Evolutionary conservation across 2,888 invertebrate species (phyloP).

Genomic region (Diarsia brunnea): DNA sequence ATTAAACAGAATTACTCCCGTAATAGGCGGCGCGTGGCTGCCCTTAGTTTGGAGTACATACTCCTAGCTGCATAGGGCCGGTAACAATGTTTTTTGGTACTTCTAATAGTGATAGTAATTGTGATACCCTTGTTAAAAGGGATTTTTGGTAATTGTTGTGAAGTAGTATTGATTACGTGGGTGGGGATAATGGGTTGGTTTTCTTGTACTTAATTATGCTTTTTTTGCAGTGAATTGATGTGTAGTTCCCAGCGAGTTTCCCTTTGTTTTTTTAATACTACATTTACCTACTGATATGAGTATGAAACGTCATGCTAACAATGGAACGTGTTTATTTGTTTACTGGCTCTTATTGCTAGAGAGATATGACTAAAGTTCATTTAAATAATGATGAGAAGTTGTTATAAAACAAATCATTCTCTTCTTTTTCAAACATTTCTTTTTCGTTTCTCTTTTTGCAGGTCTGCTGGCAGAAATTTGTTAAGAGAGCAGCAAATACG

Average conservation of each 20-base stretch:
- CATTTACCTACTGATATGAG: no score
- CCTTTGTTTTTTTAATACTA: no score
- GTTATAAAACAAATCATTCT: no score
- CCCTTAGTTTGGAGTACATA: constrained; percentile 47
- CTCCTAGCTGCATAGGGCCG: constrained; percentile 41
- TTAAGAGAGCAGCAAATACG: no score
- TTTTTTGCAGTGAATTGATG: background rate
- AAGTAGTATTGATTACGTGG: constrained; percentile 48
- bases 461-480: no score
- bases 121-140: constrained; percentile 57
- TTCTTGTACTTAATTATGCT: constrained; percentile 22
- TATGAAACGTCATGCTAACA: no score
- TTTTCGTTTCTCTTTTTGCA: no score
- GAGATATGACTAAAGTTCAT: no score
- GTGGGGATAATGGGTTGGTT: constrained; percentile 22
- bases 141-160: constrained; percentile 53
- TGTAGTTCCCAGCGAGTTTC: constrained; percentile 12
- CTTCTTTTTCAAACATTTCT: no score
- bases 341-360: no score
- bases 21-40: constrained; percentile 80
- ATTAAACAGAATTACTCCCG: constrained; percentile 69
- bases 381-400: no score
- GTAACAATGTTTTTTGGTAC: constrained; percentile 43
- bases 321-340: no score
- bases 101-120: constrained; percentile 51